Base-by-base conservation (phyloP, 2,888 invertebrate genomes). In the Drosophila anomalata region DNA sequence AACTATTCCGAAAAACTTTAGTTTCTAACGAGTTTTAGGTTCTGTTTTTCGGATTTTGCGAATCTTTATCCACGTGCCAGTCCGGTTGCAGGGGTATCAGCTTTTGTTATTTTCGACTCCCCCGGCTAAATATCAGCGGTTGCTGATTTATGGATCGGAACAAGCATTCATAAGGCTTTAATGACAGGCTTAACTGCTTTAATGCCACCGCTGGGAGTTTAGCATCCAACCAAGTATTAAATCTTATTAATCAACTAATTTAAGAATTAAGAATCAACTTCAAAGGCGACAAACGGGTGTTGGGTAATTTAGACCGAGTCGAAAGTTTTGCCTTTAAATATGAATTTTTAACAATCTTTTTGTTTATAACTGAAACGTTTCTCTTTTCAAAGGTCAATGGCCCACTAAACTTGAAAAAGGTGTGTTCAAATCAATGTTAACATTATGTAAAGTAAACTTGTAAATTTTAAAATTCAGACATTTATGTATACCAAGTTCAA, bases 131-230 rank as follows among this genome's bases (percentile, higher is more conserved):
- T 47, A 39, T n/a, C 68, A 58, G 11, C 47, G 9, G n/a, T 20
- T 26, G 47, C 22, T 53, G 68, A 66, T 66, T 66, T 66, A 66
- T 67, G 65, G 22, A 20, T 67, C 48, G 65, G 68, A 66, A 67
- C 68, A 55, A 14, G 67, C 67, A 66, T 66, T 47, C 53, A 65
- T 66, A 65, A 66, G 36, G 60, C 42, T 46, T 54, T 70, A 54
- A 53, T 70, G 42, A 52, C 60, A 44, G 71, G 60, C 60, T 50
- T 14, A 60, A 60, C 26, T 24, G 60, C 71, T 59, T 69, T 31
- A 31, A 70, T 71, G 60, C 53, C 69, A 54, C 65, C 65, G 67
- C 55, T 66, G 68, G 41, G 41, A 41, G 48, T 54, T 67, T 54
- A 48, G 68, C 8, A 11, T 67, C 67, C 14, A 48, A 48, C 39